A percentile compares a stretch with the other conserved stretches of the same genome.
These are phyloP conservation scores for Tachystola acroxantha DNA, from an alignment of 2,888 invertebrate genomes.

Conservation along the genomic window DNA sequence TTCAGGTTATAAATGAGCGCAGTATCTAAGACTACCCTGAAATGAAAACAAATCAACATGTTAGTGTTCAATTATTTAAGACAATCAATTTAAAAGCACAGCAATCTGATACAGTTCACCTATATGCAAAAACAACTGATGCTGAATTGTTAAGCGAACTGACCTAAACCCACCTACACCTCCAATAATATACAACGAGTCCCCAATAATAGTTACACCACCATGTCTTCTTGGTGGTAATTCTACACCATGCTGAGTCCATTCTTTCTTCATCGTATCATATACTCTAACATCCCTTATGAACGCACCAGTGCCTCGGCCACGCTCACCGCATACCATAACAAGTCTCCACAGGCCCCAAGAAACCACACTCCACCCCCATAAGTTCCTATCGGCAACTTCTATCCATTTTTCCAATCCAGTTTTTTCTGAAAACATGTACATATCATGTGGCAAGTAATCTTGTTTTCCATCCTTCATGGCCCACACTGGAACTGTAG, in stretches of 20 bases:
- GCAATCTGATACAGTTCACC: not conserved
- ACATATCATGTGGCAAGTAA: constrained; percentile 38
- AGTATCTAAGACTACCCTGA: constrained; percentile 51
- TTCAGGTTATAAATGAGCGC: constrained; percentile 51
- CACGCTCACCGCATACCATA: constrained; percentile 57
- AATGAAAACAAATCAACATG: constrained; percentile 20
- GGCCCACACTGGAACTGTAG: constrained; percentile 45
- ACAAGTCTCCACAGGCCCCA: constrained; percentile 56
- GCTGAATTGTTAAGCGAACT: constrained; percentile 21
- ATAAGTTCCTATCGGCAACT: constrained; percentile 50
- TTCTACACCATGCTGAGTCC: constrained; percentile 51
- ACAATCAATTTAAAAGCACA: no score
- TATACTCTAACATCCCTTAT: constrained; percentile 56
- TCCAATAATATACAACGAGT: constrained; percentile 52
- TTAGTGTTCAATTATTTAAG: no score
- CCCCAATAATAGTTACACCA: constrained; percentile 44
- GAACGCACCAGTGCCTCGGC: constrained; percentile 52
- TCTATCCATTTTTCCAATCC: constrained; percentile 55
- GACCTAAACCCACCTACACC: constrained; percentile 68
- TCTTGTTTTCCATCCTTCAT: constrained; percentile 33
- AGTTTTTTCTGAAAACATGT: constrained; percentile 33
- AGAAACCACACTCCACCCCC: constrained; percentile 61
- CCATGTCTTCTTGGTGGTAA: constrained; percentile 53
- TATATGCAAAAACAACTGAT: not conserved
- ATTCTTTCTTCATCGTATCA: constrained; percentile 47